Conservation (phyloP, 53 echinoderm and acorn worm genomes). For the Stichopus horrens region DNA sequence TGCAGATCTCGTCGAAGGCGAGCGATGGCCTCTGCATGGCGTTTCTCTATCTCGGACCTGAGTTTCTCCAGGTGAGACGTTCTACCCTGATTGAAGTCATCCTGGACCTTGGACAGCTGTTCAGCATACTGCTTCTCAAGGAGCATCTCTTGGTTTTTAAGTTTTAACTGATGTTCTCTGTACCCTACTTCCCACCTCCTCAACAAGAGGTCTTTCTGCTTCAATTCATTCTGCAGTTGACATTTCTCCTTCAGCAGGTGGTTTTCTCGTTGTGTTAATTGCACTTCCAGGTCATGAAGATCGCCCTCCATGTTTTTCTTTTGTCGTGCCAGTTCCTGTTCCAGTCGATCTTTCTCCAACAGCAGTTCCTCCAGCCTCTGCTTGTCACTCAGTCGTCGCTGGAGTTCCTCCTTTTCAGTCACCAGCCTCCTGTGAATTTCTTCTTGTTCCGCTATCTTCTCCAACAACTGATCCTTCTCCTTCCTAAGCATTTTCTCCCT, state of each 20-base stretch:
- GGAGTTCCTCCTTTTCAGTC: constrained; percentile 76
- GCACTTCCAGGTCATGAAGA: constrained; percentile 86
- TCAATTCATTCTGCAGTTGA: constrained; percentile 75
- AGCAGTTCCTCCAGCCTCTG: constrained; percentile 78
- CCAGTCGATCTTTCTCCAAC: constrained; percentile 84
- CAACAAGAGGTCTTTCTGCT: constrained; percentile 84
- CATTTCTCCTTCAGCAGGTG: constrained; percentile 76
- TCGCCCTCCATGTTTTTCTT: constrained; percentile 85
- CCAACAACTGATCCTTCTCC: constrained; percentile 82
- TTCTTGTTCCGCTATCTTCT: constrained; percentile 87
- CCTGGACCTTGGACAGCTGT: constrained; percentile 49
- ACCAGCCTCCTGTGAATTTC: constrained; percentile 73
- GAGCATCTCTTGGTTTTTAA: constrained; percentile 72
- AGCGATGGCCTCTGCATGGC: constrained; percentile 88
- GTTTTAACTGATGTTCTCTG: constrained; percentile 84
- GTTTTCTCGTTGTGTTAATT: constrained; percentile 75
- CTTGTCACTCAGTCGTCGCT: constrained; percentile 75
- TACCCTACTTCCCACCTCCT: constrained; percentile 91
- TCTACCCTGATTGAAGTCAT: constrained; percentile 63
- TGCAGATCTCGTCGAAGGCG: constrained; percentile 72
- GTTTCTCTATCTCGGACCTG: constrained; percentile 79
- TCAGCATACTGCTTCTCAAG: constrained; percentile 63
- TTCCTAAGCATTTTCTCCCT: constrained; percentile 70
- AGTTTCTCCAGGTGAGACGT: constrained; percentile 71
- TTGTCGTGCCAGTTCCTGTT: constrained; percentile 95